A percentile compares a stretch with the other conserved stretches of the same genome.
Conservation (phyloP, 2,888 invertebrate genomes). For the Amblyteles armatorius region DNA sequence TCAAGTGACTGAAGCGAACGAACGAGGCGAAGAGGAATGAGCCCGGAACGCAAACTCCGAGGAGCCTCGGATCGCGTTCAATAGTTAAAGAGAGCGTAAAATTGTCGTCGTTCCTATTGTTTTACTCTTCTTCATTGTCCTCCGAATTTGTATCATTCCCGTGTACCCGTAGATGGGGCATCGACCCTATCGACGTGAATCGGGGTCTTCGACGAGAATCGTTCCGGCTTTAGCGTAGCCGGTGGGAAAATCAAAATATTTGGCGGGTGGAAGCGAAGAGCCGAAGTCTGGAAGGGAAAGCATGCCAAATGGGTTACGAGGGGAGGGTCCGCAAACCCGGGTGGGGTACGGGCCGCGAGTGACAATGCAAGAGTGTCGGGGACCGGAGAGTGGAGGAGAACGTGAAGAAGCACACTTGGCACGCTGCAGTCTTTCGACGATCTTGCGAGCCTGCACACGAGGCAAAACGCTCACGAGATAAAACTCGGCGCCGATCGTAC, state of each 20-base stretch:
- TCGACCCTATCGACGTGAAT: constrained; percentile 23
- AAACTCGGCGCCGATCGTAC: no score
- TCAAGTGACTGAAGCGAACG: constrained; percentile 6
- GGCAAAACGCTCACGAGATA: background rate
- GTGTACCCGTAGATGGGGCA: constrained; percentile 24
- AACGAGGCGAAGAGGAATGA: background rate
- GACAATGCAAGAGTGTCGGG: constrained; percentile 15
- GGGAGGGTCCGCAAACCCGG: constrained; percentile 23
- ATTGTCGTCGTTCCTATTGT: constrained; percentile 11
- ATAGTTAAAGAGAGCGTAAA: constrained; percentile 22
- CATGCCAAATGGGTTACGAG: constrained; percentile 39
- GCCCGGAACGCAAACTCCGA: background rate
- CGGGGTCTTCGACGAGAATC: background rate
- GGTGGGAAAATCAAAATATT: constrained; percentile 5
- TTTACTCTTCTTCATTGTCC: constrained; percentile 11
- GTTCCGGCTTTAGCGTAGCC: constrained; percentile 16
- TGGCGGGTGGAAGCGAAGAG: background rate
- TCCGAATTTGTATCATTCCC: background rate
- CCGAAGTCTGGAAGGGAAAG: constrained; percentile 18
- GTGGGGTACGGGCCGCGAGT: background rate
- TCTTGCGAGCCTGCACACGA: constrained; percentile 20
- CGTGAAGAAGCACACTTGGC: constrained; percentile 33
- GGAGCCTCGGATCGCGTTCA: background rate
- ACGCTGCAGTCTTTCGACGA: constrained; percentile 46
- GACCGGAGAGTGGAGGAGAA: background rate